Evolutionary conservation across 2,113 vertebrate genomes (phyloP), one percentile per base, ranked within the genome.

Genomic region (Sebastes fasciatus): DNA sequence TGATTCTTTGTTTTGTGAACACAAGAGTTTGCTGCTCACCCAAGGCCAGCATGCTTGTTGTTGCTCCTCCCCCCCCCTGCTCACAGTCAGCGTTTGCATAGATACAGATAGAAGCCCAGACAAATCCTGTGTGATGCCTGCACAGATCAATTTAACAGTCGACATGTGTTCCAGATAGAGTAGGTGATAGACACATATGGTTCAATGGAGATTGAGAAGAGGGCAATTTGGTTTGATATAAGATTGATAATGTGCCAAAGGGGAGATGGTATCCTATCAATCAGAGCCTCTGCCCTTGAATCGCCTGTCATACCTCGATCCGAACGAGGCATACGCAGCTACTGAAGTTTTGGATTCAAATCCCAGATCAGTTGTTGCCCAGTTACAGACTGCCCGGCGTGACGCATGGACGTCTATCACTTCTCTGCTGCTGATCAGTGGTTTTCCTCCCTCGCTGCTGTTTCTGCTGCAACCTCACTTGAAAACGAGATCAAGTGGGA

Each of bases 201-300:
- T 61, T 82, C 72, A 74, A 66, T 52, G 72, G 57, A 79, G 84
- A 86, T 42, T 72, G 65, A 85, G 66, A 84, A 68, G 43, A 69
- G 75, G 40, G 51, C 73, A 73, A 83, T 83, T 82, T 68, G 55
- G 54, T 85, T 83, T 77, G 79, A 85, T 79, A 57, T 72, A 58
- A 86, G 86, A 88, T 80, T 91, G 76, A 89, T 83, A 85, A 76
- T 54, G 68, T 80, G 86, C 76, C 86, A 87, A 72, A 74, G 52
- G 17, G 60, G 55, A 78, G 89, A 91, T 68, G 65, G 64, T 43
- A 40, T 73, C 60, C 65, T 57, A 87, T 88, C 82, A 66, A 75
- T 91, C 89, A 82, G 69, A 80, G 49, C 43, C 54, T 68, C 64
- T 71, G 72, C 43, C 62, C 72, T 72, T 72, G 73, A 77, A 85